These are phyloP conservation scores for Pseudochaenichthys georgianus DNA, from an alignment of 2,797 vertebrate genomes.

Conservation along the genomic window DNA sequence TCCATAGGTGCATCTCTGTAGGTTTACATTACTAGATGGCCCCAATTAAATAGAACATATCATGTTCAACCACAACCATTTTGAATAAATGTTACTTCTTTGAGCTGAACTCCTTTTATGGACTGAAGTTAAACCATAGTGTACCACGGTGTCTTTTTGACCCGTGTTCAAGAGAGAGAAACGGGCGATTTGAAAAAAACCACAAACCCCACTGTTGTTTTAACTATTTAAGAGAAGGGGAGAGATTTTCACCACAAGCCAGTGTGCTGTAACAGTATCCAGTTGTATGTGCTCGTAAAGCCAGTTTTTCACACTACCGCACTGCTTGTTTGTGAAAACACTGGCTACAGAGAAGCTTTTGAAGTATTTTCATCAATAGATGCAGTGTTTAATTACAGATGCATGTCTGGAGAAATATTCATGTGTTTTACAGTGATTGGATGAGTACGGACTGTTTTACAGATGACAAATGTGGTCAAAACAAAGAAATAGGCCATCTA, in stretches of 20 bases:
- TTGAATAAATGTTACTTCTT: slow-evolving; percentile 33
- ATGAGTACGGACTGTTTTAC: slow-evolving; percentile 19
- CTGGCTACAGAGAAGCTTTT: slow-evolving; percentile 38
- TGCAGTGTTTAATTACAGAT: slow-evolving; percentile 22
- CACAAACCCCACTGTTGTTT: slow-evolving; percentile 74
- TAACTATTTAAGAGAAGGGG: slow-evolving; percentile 58
- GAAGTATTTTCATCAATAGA: slow-evolving; percentile 49
- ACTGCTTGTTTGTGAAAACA: slow-evolving; percentile 61
- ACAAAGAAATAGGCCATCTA: slow-evolving; percentile 17
- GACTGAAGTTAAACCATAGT: slow-evolving; percentile 34
- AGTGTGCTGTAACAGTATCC: slow-evolving; percentile 60
- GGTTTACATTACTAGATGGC: slow-evolving; percentile 53
- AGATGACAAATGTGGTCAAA: slow-evolving; percentile 11
- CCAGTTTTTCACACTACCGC: slow-evolving; percentile 58
- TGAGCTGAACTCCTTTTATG: slow-evolving; percentile 39
- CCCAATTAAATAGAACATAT: slow-evolving; percentile 60
- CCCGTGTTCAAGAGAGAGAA: slow-evolving; percentile 55
- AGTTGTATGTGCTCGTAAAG: slow-evolving; percentile 75
- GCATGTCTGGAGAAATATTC: slow-evolving; percentile 16
- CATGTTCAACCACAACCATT: slow-evolving; percentile 56
- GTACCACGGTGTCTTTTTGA: slow-evolving; percentile 57
- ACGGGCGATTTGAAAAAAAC: slow-evolving; percentile 50
- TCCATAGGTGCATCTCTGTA: slow-evolving; percentile 27
- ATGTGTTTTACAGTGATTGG: slow-evolving; percentile 3
- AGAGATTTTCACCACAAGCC: slow-evolving; percentile 67